Evolutionary conservation across 2,113 vertebrate species (phyloP).

Genomic region (Aplodontia rufa): DNA sequence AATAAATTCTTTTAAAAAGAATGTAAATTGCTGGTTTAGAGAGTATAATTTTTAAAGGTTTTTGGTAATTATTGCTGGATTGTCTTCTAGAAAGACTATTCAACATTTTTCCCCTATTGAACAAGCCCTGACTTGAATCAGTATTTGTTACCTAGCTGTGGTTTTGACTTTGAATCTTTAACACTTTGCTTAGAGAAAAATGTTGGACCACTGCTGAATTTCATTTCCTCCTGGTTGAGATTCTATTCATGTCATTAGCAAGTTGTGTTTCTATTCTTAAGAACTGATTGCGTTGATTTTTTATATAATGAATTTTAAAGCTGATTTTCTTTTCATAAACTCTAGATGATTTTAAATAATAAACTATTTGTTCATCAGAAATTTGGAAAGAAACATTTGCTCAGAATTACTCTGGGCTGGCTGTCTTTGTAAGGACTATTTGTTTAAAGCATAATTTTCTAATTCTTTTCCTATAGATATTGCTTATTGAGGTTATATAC

Average conservation of each 20-base stretch:
- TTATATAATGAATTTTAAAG: neutral
- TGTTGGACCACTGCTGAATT: neutral
- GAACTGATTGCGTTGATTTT: neutral
- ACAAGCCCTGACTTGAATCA: neutral
- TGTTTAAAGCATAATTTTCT: neutral
- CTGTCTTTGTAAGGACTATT: neutral
- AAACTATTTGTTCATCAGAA: neutral
- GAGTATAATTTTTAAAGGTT: neutral
- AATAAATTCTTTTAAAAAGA: neutral
- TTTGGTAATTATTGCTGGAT: neutral
- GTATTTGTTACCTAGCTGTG: neutral
- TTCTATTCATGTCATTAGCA: neutral
- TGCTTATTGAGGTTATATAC: neutral
- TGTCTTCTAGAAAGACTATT: neutral
- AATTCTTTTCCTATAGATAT: neutral
- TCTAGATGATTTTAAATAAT: neutral
- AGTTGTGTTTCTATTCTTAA: conserved; percentile 7
- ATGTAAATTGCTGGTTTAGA: neutral
- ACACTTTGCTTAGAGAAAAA: neutral
- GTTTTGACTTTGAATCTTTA: neutral
- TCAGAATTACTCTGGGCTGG: neutral
- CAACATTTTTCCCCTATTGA: neutral
- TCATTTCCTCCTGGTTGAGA: neutral
- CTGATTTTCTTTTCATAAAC: neutral
- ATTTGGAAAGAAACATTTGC: conserved; percentile 7